Percentiles rank a stretch among this genome's conserved stretches.
phyloP scores from a whole-genome alignment of 2,888 invertebrate genomes.

The Lissocephala sabroskyi region DNA sequence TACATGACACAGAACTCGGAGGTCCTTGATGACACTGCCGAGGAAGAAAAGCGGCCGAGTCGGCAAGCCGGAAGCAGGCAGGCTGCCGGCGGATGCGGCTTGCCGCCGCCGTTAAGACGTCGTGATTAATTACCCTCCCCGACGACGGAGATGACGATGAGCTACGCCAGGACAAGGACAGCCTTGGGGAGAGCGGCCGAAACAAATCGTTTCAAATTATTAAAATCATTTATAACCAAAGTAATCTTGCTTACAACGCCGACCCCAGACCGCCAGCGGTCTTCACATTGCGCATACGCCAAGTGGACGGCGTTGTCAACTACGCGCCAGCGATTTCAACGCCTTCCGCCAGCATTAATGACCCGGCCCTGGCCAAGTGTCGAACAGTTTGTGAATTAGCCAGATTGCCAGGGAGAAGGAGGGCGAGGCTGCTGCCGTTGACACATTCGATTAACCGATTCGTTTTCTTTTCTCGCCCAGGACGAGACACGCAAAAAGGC shows the following conservation, averaged over 20 bases:
- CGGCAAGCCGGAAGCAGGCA: slow-evolving; percentile 2
- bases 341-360: slow-evolving; percentile 16
- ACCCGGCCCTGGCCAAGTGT: too few species aligned
- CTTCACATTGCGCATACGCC: slow-evolving; percentile 41
- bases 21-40: slow-evolving; percentile 32
- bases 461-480: slow-evolving; percentile 39
- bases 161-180: slow-evolving; percentile 21
- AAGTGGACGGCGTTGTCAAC: slow-evolving; percentile 43
- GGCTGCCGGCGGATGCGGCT: slow-evolving; percentile 32
- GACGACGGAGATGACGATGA: slow-evolving; percentile 43
- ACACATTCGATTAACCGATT: too few species aligned
- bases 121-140: slow-evolving; percentile 52
- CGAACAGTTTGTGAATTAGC: too few species aligned
- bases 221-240: slow-evolving; percentile 67
- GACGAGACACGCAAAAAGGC: slow-evolving; percentile 74
- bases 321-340: slow-evolving; percentile 51
- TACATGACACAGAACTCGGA: slow-evolving; percentile 23
- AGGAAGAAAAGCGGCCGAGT: slow-evolving; percentile 3
- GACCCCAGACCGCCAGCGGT: too few species aligned
- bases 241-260: slow-evolving; percentile 44
- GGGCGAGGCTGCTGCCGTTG: too few species aligned
- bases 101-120: slow-evolving; percentile 38
- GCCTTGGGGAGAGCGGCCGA: slow-evolving; percentile 25
- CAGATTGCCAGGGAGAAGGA: too few species aligned
- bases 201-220: slow-evolving; percentile 70